A percentile compares a stretch with the other conserved stretches of the same genome.
phyloP scores from a whole-genome alignment of 2,888 invertebrate species.

The Pyrgus malvae region DNA sequence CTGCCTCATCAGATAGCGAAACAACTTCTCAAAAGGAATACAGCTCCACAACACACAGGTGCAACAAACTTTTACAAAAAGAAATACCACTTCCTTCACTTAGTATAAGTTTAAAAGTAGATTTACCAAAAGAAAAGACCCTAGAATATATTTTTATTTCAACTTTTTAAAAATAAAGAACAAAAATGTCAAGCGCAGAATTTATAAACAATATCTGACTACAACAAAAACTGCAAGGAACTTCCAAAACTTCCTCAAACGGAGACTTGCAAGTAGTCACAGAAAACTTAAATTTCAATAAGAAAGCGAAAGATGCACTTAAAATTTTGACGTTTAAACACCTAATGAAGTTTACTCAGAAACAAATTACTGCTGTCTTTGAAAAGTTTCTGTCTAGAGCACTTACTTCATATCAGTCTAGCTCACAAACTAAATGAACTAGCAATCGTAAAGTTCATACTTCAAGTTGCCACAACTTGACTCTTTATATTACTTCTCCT shows the following conservation, averaged over 20 bases:
- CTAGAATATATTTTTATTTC: too few relatives aligned
- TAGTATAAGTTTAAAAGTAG: too few relatives aligned
- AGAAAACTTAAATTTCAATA: background rate
- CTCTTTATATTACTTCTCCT: background rate
- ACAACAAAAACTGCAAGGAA: too few relatives aligned
- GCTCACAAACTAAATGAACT: constrained; percentile 4
- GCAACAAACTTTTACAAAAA: background rate
- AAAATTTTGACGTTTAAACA: background rate
- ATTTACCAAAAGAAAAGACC: too few relatives aligned
- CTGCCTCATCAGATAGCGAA: constrained; percentile 43
- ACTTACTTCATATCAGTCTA: constrained; percentile 9
- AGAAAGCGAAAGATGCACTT: background rate
- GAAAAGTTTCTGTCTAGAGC: background rate
- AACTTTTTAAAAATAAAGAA: too few relatives aligned
- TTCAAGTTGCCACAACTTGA: background rate
- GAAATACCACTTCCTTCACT: too few relatives aligned
- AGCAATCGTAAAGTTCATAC: background rate
- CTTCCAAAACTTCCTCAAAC: too few relatives aligned
- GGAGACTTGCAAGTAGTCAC: too few relatives aligned
- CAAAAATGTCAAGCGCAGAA: too few relatives aligned
- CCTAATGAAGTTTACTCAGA: background rate
- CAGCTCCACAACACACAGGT: constrained; percentile 52
- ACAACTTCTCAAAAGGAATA: constrained; percentile 49
- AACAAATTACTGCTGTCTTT: constrained; percentile 4
- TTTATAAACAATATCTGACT: too few relatives aligned